Base-by-base conservation (phyloP, 2,113 vertebrate genomes). In the Tonatia bakeri region DNA sequence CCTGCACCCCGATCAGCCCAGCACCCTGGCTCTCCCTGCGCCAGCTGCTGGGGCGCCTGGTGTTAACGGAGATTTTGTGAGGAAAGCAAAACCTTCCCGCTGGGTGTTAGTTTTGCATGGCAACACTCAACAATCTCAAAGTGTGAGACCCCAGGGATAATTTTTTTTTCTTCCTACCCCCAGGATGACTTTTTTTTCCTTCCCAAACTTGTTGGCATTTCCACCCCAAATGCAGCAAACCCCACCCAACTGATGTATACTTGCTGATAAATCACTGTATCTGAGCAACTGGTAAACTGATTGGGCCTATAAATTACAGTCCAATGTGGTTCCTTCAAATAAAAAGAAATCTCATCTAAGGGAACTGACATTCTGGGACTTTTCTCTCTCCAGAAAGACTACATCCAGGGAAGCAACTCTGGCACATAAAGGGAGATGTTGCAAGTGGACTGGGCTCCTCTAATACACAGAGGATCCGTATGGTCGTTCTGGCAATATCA, bases 1-100 rank as follows among this genome's bases (percentile, higher is more conserved):
- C 96, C 96, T 90, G 84, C 93, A 50, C 97, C 95, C 90, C 54
- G 69, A 87, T 69, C 96, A 13, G 93, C 97, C 95, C 94, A 95
- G 97, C 96, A 91, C 97, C 96, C 96, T 15, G 38, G 82, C 96
- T 93, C 97, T 96, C 95, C 28, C 92, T 9, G 67, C 3, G 92
- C 95, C 97, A 98, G 98, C 98, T 98, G 98, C 98, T 90, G 28
- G 80, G 86, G 83, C 0, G 75, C 96, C 94, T 87, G 59, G 90
- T 56, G 94, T 70, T 96, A 95, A 91, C 85, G 11, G 96, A 98
- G 98, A 98, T 98, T 97, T 96, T 97, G 93, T 96, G 95, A 97
- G 97, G 96, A 97, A 96, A 98, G 98, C 97, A 97, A 43, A 96
- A 94, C 90, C 52, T 96, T 97, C 98, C 98, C 0, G 14, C 97